Base-by-base conservation (phyloP, 2,888 invertebrate species). In the Pandemis corylana region DNA sequence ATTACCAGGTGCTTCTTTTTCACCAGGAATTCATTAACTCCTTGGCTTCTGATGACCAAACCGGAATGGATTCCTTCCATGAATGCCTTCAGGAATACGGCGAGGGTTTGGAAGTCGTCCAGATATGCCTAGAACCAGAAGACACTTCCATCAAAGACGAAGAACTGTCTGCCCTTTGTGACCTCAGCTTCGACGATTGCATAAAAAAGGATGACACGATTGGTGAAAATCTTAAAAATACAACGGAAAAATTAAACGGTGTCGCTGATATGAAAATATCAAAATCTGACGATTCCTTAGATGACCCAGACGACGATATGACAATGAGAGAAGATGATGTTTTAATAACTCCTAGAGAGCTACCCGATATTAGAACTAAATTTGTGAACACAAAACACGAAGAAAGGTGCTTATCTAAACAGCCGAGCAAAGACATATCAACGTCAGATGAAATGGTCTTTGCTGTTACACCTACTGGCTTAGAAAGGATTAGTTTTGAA, bases 31-130 rank as follows among this genome's bases (percentile, higher is more conserved):
- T 90, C 80, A 85, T 94, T 74, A 94, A 95, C 82, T 96, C 96
- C 0, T 86, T 95, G 71, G 95, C 95, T 7, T 95, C 95, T 51
- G 96, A 96, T 73, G 96, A 96, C 79, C 95, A 95, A 81, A 96
- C 96, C 0, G 96, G 95, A 61, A 93, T 96, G 88, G 96, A 96
- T 75, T 96, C 96, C 63, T 96, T 95, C 81, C 96, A 96, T 84
- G 96, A 96, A 86, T 96, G 96, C 80, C 93, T 96, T 62, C 96
- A 96, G 84, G 96, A 96, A 81, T 96, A 96, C 79, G 96, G 95
- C 6, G 96, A 96, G 83, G 95, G 96, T 20, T 80, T 96, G 71
- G 95, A 96, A 84, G 95, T 95, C 5, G 95, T 96, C 13, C 95
- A 96, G 80, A 95, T 96, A 82, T 96, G 95, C 80, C 89, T 96